phyloP scores from a whole-genome alignment of 2,113 vertebrate genomes.

The Nicator chloris region DNA sequence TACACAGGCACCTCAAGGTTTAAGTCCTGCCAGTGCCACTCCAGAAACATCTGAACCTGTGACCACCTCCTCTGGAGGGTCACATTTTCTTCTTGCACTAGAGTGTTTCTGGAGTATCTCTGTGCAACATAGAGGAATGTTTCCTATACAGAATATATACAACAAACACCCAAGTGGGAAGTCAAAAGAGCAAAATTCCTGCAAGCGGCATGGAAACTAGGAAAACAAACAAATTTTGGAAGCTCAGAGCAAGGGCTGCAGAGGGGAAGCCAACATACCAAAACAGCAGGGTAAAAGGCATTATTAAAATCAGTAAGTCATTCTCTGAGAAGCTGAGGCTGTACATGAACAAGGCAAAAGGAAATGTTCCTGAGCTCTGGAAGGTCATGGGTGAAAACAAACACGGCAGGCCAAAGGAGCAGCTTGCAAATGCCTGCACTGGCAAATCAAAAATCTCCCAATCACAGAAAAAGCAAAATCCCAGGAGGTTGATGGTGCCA shows the following conservation, averaged over 20 bases:
- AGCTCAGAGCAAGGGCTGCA: constrained; percentile 16
- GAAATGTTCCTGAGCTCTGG: not conserved
- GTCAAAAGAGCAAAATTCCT: constrained; percentile 45
- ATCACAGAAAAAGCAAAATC: not conserved
- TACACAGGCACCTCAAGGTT: not conserved
- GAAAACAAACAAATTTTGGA: constrained; percentile 67
- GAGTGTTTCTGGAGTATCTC: not conserved
- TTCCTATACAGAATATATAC: constrained; percentile 41
- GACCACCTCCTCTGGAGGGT: not conserved
- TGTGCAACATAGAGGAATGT: constrained; percentile 23
- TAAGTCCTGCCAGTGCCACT: not conserved
- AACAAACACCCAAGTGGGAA: constrained; percentile 59
- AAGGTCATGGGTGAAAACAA: constrained; percentile 9
- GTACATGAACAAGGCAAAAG: not conserved
- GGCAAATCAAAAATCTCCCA: not conserved
- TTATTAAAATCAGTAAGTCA: constrained; percentile 64
- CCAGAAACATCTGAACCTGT: not conserved
- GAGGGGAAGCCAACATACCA: constrained; percentile 53
- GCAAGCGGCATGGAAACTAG: constrained; percentile 62
- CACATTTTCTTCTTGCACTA: not conserved
- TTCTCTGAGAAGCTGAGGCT: constrained; percentile 26
- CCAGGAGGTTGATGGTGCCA: not conserved
- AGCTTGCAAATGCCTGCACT: not conserved
- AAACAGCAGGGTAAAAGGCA: constrained; percentile 64
- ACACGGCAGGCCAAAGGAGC: constrained; percentile 7